A percentile compares a stretch with the other conserved stretches of the same genome.
phyloP scores from a whole-genome alignment of 2,888 invertebrate species.

The Morpho deidamia region DNA sequence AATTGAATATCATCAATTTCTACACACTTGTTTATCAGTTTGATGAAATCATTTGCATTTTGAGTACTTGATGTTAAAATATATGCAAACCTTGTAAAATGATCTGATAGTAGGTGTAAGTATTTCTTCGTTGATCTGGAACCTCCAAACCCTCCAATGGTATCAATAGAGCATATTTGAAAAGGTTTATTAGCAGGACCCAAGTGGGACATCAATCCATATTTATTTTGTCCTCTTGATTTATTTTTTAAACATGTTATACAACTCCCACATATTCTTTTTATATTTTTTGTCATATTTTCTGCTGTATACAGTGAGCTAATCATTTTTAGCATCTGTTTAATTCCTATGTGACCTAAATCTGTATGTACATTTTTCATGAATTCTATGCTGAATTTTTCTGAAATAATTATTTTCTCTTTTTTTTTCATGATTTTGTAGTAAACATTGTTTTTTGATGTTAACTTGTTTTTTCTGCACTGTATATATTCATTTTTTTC shows the following conservation, averaged over 20 bases:
- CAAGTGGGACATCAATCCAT: conserved; percentile 22
- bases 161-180: conserved; percentile 26
- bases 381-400: conserved; percentile 25
- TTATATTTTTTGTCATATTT: too few species aligned
- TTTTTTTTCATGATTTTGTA: conserved; percentile 12
- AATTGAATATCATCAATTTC: conserved; percentile 22
- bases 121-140: not conserved
- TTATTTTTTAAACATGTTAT: conserved; percentile 7
- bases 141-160: conserved; percentile 23
- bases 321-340: conserved; percentile 18
- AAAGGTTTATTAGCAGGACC: conserved; percentile 24
- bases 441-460: conserved; percentile 5
- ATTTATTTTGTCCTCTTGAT: conserved; percentile 10
- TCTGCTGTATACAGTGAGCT: conserved; percentile 14
- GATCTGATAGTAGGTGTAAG: not conserved
- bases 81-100: conserved; percentile 16
- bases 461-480: conserved; percentile 2
- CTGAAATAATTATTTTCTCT: conserved; percentile 27
- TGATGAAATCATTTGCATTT: conserved; percentile 26
- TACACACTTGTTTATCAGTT: conserved; percentile 22
- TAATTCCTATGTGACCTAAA: conserved; percentile 26
- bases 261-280: not conserved
- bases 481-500: conserved; percentile 6
- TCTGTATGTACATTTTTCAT: conserved; percentile 24
- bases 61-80: conserved; percentile 28